Conservation (phyloP, 2,888 invertebrate genomes). For the Pammene aurita region DNA sequence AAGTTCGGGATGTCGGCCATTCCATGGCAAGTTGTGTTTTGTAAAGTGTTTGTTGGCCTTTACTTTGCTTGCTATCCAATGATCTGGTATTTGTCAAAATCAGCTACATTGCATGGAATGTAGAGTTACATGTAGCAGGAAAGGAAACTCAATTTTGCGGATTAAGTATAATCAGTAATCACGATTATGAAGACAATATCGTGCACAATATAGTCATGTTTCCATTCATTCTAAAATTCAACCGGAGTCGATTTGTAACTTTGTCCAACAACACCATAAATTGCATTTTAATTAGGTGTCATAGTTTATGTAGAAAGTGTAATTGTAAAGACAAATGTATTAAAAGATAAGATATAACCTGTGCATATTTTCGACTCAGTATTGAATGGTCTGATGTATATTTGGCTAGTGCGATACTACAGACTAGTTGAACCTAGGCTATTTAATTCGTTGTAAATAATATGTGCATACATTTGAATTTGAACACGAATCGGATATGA, state of each 20-base stretch:
- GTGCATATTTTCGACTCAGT: constrained; percentile 6
- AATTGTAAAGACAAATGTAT: constrained; percentile 21
- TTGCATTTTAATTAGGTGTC: constrained; percentile 20
- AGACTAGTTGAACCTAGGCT: constrained; percentile 4
- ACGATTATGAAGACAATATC: too few relatives aligned
- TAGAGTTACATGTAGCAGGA: too few relatives aligned
- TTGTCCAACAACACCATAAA: constrained; percentile 9
- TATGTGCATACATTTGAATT: constrained; percentile 38
- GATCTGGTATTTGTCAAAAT: too few relatives aligned
- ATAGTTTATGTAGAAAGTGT: constrained; percentile 20
- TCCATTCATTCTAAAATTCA: not conserved
- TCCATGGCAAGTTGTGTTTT: too few relatives aligned
- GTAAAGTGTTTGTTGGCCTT: too few relatives aligned
- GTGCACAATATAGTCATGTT: too few relatives aligned
- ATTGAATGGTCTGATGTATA: constrained; percentile 12
- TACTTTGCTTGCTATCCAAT: too few relatives aligned
- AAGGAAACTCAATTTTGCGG: too few relatives aligned
- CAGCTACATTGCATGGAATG: too few relatives aligned
- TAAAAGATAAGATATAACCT: constrained; percentile 18
- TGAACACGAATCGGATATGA: constrained; percentile 23
- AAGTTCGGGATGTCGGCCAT: too few relatives aligned
- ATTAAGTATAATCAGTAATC: too few relatives aligned
- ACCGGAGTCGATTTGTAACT: too few relatives aligned
- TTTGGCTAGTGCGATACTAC: not conserved
- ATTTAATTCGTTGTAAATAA: constrained; percentile 31